Conservation (phyloP, 2,113 vertebrate species). For the Varanus salvator region DNA sequence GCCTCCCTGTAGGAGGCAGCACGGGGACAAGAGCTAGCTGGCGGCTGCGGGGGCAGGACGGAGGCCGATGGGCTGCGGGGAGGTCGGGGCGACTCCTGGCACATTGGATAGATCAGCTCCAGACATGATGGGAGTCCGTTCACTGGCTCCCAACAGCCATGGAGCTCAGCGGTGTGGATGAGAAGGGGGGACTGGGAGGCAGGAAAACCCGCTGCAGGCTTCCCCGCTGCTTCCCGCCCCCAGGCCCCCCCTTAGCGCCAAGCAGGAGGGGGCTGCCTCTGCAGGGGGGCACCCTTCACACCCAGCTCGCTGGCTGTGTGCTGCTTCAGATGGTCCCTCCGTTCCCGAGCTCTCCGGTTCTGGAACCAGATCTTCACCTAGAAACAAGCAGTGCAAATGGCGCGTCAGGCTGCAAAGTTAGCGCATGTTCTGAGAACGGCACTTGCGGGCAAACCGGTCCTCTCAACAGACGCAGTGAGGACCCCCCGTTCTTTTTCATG, state of each 20-base stretch:
- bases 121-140: no score
- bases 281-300: neutral
- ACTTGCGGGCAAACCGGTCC: no score
- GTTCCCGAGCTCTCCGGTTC: constrained; percentile 22
- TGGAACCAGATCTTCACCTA: constrained; percentile 39
- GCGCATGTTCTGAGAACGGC: no score
- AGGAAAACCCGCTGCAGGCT: constrained; percentile 41
- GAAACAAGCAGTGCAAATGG: neutral
- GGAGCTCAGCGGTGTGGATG: neutral
- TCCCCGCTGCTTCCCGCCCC: constrained; percentile 56
- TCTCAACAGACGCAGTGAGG: no score
- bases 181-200: no score
- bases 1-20: no score
- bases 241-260: neutral
- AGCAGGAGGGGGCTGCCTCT: neutral
- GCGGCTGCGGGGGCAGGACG: no score
- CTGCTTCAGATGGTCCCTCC: constrained; percentile 8
- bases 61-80: neutral
- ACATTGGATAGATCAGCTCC: no score
- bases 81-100: neutral
- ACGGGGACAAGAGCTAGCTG: no score
- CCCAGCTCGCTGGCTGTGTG: neutral
- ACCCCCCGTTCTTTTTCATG: no score
- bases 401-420: no score
- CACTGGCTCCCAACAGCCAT: neutral